These are phyloP conservation scores for Ips nitidus DNA, from an alignment of 1,140 invertebrate species.

Conservation along the genomic window DNA sequence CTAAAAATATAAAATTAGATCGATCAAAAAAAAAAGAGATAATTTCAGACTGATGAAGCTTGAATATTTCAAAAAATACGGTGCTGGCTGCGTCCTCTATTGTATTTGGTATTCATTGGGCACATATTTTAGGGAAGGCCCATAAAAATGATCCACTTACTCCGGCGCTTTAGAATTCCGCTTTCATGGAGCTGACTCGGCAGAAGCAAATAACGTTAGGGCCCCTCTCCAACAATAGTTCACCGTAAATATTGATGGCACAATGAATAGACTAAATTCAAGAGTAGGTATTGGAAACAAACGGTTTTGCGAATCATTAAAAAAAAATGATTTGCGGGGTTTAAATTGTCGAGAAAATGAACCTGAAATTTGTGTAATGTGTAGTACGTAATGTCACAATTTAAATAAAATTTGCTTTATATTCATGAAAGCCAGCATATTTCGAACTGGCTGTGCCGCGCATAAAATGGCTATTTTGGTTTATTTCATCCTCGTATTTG, in stretches of 20 bases:
- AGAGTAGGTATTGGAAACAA: conserved; percentile 1
- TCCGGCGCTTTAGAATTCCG: conserved; percentile 16
- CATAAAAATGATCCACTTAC: conserved; percentile 23
- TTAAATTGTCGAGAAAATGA: no score
- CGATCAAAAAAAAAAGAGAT: neutral
- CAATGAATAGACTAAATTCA: conserved; percentile 6
- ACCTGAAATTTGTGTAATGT: no score
- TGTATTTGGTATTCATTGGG: conserved; percentile 15
- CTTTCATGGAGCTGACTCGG: conserved; percentile 12
- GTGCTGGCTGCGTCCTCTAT: conserved; percentile 6
- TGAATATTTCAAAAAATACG: conserved; percentile 6
- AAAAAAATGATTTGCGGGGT: no score
- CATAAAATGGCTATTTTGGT: conserved; percentile 4
- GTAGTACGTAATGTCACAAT: neutral
- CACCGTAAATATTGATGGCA: conserved; percentile 13
- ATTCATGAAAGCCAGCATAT: conserved; percentile 1
- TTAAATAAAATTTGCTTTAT: conserved; percentile 7
- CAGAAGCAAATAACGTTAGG: conserved; percentile 20
- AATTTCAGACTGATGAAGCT: neutral
- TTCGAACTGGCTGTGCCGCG: neutral
- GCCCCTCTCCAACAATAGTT: conserved; percentile 11
- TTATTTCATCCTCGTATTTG: conserved; percentile 1
- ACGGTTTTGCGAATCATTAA: neutral
- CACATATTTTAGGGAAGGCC: conserved; percentile 17
- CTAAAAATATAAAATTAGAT: no score